Conservation (phyloP, 2,888 invertebrate genomes). For the Drosophila ustulata region DNA sequence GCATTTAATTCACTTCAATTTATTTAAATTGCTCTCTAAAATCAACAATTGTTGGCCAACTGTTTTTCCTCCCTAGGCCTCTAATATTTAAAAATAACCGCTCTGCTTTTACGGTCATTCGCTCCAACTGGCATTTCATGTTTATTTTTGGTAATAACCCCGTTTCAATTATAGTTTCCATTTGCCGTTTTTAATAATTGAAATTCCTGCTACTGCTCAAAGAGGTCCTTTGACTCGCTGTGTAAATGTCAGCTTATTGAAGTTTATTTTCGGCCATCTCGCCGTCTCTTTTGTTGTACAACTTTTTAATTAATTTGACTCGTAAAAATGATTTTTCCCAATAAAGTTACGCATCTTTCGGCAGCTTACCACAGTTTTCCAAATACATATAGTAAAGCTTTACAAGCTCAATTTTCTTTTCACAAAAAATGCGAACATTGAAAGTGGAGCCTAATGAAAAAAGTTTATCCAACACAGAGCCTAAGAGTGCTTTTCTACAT, state of each 20-base stretch:
- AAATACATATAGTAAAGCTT: constrained; percentile 15
- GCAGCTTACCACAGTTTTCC: constrained; percentile 16
- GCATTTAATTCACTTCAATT: background rate
- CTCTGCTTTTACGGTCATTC: background rate
- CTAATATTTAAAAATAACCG: background rate
- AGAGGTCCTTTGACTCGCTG: background rate
- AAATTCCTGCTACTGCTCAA: background rate
- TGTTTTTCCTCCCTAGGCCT: background rate
- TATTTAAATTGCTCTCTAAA: background rate
- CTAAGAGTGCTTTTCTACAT: constrained; percentile 2
- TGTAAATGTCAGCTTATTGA: constrained; percentile 1
- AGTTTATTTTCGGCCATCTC: background rate
- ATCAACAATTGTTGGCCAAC: background rate
- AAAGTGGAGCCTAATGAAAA: constrained; percentile 50
- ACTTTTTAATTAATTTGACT: constrained; percentile 43
- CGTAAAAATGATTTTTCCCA: constrained; percentile 16
- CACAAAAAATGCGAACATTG: constrained; percentile 15
- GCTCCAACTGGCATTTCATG: background rate
- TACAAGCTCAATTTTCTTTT: constrained; percentile 30
- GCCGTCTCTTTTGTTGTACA: constrained; percentile 3
- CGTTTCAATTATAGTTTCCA: background rate
- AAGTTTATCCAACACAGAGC: constrained; percentile 37
- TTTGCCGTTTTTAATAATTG: background rate
- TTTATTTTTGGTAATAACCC: background rate
- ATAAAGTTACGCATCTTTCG: constrained; percentile 22